Evolutionary conservation across 2,113 vertebrate species (phyloP), one percentile per base, ranked within the genome.

Genomic region (Periophthalmus modestus): DNA sequence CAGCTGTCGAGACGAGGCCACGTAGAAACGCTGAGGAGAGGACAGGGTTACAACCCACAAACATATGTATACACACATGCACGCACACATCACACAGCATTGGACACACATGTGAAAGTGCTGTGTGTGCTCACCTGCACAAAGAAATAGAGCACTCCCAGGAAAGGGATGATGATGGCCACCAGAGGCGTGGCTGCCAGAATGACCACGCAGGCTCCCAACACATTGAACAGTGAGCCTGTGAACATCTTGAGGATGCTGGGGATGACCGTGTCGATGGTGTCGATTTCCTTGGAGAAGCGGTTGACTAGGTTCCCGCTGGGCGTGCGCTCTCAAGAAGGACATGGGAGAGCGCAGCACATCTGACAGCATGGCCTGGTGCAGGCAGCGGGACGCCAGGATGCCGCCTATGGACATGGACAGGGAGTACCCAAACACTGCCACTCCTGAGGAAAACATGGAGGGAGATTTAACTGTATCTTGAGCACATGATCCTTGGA

Each of bases 231-330:
- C 9, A 95, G 82, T 0, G 97, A 98, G 79, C 96, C 96, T 94
- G 98, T 92, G 91, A 98, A 98, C 97, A 99, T 99, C 92, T 96
- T 98, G 72, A 98, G 95, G 72, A 98, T 95, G 81, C 92, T 95
- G 0, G 98, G 97, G 50, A 99, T 96, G 77, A 95, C 68, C 0
- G 96, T 93, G 91, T 99, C 98, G 16, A 99, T 97, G 47, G n/a
- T n/a, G 91, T 99, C 97, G 0, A 96, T 93, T 86, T 99, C 98
- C 86, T 97, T 99, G 74, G 98, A 93, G 78, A 99, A 99, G 62
- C 97, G 96, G 84, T 99, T 99, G 61, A 98, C 96, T 66, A 99
- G 92, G 89, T 98, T 99, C 16, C 97, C 98, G 0, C 97, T 99
- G 34, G 97, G 98, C 0, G 98, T 99, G 5, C 95, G 94, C 78